Evolutionary conservation across 1,140 invertebrate genomes (phyloP), one percentile per base, ranked within the genome.

Genomic region (Medauroidea extradentata): DNA sequence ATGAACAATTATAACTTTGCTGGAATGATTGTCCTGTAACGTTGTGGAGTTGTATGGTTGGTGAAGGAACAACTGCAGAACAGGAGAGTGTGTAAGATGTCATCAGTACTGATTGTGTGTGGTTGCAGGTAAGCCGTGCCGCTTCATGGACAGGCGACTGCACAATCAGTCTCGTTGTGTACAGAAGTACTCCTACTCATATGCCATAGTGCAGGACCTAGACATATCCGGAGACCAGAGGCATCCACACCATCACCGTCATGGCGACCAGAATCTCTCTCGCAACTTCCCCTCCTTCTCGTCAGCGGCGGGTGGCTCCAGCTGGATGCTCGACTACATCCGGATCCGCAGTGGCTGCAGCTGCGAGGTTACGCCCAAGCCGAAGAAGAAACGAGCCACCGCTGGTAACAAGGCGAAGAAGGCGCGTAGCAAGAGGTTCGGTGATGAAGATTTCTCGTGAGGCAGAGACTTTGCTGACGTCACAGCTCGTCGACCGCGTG

Each of bases 141-240:
- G 83, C 38, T 92, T 89, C 74, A 78, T 92, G 59, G 85, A 91
- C 71, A 78, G 81, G 13, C 80, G 83, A 53, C 75, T 88, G 23
- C 80, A 80, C 67, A 83, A 83, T 61, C 81, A 83, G 50, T 91
- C 90, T 3, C 78, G 80, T 65, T 94, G 91, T 75, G 84, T 89
- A 9, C 91, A 93, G 73, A 86, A 87, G 71, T 90, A 87, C 73
- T 88, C 87, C n/a, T 93, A 87, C 69, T 84, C 86, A 0, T 94
- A 93, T 73, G 91, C 91, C 13, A 80, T 93, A 54, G 86, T 93
- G 23, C 29, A 34, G 29, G 29, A 34, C 29, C 29, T 11, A 11
- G 29, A 34, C 5, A 34, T 11, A 11, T 34, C 29, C 29, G n/a
- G n/a, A n/a, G n/a, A n/a, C n/a, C n/a, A n/a, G n/a, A 78, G 80